Conservation (phyloP, 2,888 invertebrate species). For the Cecidostiba fungosa region DNA sequence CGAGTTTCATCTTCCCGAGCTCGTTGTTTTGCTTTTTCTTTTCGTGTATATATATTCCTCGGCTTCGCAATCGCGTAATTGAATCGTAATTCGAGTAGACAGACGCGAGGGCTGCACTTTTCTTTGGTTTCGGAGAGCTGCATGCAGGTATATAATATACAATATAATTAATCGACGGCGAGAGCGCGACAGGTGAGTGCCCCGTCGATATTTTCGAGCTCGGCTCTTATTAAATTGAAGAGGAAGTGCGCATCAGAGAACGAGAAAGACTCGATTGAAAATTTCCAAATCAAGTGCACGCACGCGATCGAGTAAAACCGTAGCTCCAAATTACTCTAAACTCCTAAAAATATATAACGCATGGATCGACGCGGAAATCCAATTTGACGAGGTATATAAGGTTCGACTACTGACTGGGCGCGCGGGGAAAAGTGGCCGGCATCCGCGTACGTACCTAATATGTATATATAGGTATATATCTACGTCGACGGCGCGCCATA, state of each 20-base stretch:
- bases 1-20: slow-evolving; percentile 37
- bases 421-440: neutral
- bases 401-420: slow-evolving; percentile 34
- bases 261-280: neutral
- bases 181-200: neutral
- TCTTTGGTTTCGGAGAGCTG: slow-evolving; percentile 26
- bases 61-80: slow-evolving; percentile 57
- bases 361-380: slow-evolving; percentile 29
- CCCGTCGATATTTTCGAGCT: neutral
- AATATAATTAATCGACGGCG: slow-evolving; percentile 24
- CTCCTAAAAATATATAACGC: slow-evolving; percentile 54
- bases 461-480: slow-evolving; percentile 1
- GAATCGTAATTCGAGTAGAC: slow-evolving; percentile 52
- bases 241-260: neutral
- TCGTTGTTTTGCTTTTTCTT: neutral
- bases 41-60: neutral
- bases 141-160: neutral
- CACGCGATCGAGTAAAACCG: neutral
- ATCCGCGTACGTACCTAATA: neutral
- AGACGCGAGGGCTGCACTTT: no score
- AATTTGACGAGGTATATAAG: slow-evolving; percentile 63
- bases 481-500: neutral
- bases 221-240: neutral
- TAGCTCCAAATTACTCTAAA: no score
- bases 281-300: slow-evolving; percentile 36